Base-by-base conservation (phyloP, 2,113 vertebrate genomes). In the Podiceps cristatus region DNA sequence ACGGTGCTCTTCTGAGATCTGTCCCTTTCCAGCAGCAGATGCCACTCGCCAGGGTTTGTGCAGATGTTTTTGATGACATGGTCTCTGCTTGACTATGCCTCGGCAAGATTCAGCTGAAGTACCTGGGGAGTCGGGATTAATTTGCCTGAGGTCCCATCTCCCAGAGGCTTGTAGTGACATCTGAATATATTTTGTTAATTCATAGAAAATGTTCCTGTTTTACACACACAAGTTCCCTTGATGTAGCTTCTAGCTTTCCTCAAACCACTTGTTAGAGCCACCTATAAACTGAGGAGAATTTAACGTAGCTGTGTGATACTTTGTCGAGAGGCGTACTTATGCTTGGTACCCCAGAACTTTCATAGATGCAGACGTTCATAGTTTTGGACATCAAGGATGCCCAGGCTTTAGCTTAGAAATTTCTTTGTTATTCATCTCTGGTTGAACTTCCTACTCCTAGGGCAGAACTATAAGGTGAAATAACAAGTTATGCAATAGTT, bases 11-110 rank as follows among this genome's bases (percentile, higher is more conserved):
- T 53, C 42, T 22, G 74, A 77, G 84, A 45, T 18, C 47, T 37
- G 1, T 10, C 84, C 1, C 0, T 58, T 42, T 73, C 24, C 67
- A 63, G 85, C 68, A 73, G 74, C 73, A 91, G 88, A 35, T 82
- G 93, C 86, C 53, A 6, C 68, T 71, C 66, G 0, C 80, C 44
- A 77, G 66, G 69, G 22, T 58, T 76, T 68, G 52, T 85, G 91
- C 83, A 89, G 49, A 29, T 82, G 95, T 28, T 89, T 79, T 55
- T 88, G 69, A 66, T 92, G 86, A 76, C 60, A 17, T 42, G 86
- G 72, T 63, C 72, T 69, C 49, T 66, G 62, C 15, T 85, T 68
- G 79, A 37, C 64, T 92, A 55, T 88, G 47, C 40, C 55, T 60
- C 33, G 64, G 37, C 44, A 40, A 47, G 64, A 29, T 37, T 88